Conservation (phyloP, 2,888 invertebrate genomes). For the Ophion ventricosus region DNA sequence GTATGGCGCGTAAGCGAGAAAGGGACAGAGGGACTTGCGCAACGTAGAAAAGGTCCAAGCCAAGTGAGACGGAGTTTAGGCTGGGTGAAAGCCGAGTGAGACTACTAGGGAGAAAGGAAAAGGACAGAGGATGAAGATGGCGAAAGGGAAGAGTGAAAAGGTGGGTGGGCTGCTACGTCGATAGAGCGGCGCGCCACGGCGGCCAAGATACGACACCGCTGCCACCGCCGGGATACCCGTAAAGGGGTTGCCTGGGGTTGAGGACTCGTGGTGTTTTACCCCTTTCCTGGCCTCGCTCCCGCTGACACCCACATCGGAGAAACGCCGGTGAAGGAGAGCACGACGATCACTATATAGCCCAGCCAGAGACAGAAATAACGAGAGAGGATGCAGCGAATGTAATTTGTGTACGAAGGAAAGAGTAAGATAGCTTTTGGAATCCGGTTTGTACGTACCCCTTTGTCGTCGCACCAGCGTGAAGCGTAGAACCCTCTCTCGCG, state of each 20-base stretch:
- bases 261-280: conserved; percentile 65
- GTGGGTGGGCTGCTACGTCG: conserved; percentile 80
- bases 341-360: conserved; percentile 13
- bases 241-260: conserved; percentile 77
- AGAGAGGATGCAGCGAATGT: conserved; percentile 19
- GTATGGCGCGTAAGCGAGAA: conserved; percentile 1
- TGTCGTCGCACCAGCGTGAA: conserved; percentile 48
- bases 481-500: conserved; percentile 33
- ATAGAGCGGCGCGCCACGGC: conserved; percentile 83
- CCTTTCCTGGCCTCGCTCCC: conserved; percentile 67
- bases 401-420: conserved; percentile 49
- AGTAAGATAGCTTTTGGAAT: conserved; percentile 53
- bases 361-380: conserved; percentile 49
- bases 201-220: conserved; percentile 83
- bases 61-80: conserved; percentile 20
- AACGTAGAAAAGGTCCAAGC: conserved; percentile 18
- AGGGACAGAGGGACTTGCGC: conserved; percentile 28
- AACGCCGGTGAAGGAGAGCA: conserved; percentile 57
- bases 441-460: conserved; percentile 52
- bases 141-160: conserved; percentile 60
- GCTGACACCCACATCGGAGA: conserved; percentile 57
- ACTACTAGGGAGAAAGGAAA: not conserved
- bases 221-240: conserved; percentile 82
- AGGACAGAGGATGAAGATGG: conserved; percentile 56
- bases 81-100: conserved; percentile 17